A percentile compares a stretch with the other conserved stretches of the same genome.
These are phyloP conservation scores for Ormyrus thymus DNA, from an alignment of 2,888 invertebrate genomes.

Conservation along the genomic window DNA sequence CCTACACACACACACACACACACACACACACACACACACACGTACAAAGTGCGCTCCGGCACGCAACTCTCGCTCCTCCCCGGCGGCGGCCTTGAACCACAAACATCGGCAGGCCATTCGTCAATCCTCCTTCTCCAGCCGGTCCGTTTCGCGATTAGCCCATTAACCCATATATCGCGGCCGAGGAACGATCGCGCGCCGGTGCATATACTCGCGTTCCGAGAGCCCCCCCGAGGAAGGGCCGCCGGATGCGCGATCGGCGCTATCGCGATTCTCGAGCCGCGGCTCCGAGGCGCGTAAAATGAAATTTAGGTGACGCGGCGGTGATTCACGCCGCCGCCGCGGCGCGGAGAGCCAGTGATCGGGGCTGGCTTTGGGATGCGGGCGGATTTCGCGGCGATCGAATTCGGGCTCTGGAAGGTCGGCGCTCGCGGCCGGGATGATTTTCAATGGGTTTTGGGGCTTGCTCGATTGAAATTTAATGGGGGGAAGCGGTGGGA, in stretches of 20 bases:
- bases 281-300: background rate
- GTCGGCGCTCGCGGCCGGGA: too few relatives aligned
- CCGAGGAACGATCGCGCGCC: background rate
- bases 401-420: background rate
- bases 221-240: background rate
- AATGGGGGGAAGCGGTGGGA: too few relatives aligned
- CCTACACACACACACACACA: too few relatives aligned
- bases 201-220: background rate
- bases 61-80: background rate
- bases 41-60: background rate
- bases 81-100: constrained; percentile 48
- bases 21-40: background rate
- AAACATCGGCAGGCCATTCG: constrained; percentile 55
- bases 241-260: background rate
- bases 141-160: constrained; percentile 27
- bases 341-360: background rate
- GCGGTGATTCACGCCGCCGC: background rate
- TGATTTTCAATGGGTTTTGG: too few relatives aligned
- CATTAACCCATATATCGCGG: constrained; percentile 36
- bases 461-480: too few relatives aligned
- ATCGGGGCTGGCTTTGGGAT: background rate
- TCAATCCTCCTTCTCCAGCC: constrained; percentile 23
- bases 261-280: background rate
- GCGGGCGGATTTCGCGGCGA: background rate
- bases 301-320: background rate